Evolutionary conservation across 2,888 invertebrate genomes (phyloP), one percentile per base, ranked within the genome.

Genomic region (Aleiodes alternator): DNA sequence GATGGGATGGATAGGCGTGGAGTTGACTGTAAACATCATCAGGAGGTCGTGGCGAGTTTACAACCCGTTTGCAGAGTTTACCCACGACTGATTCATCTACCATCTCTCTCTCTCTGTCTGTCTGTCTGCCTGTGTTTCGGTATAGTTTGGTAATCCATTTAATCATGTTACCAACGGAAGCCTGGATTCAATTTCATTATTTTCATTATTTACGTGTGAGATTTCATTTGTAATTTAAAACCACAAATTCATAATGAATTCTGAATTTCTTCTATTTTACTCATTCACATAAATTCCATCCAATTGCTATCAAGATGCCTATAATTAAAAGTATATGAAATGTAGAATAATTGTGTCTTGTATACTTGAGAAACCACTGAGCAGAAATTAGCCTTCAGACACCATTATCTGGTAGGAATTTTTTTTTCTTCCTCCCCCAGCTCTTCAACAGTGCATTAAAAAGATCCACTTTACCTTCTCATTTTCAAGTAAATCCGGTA

Each of bases 1-100:
- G 61, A 23, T 14, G 43, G 61, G 38, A 34, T 12, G 59, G 59
- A 61, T 61, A 61, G 61, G 61, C 61, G 61, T 61, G 61, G 61
- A 61, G 61, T 61, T 61, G 61, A 61, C 61, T 38, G 61, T 61
- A 61, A 61, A 61, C 61, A 61, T 61, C 61, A 61, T 61, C 61
- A 61, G 61, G 61, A 61, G 61, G 61, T 61, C 61, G 61, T 16
- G 61, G 61, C 61, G 43, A 61, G 61, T 61, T 61, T 61, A 61
- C 61, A 61, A 61, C 61, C 61, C 61, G 61, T 61, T 61, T 61
- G 38, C 14, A 61, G 61, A 61, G 61, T 61, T 61, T 61, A 61
- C 61, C 61, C 61, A 61, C 61, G 61, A 61, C 61, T 61, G 61
- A 61, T 61, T 61, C 43, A 61, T 43, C 43, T 43, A 61, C 61